These are phyloP conservation scores for Phenacoccus solenopsis DNA, from an alignment of 1,140 invertebrate species.

Conservation along the genomic window DNA sequence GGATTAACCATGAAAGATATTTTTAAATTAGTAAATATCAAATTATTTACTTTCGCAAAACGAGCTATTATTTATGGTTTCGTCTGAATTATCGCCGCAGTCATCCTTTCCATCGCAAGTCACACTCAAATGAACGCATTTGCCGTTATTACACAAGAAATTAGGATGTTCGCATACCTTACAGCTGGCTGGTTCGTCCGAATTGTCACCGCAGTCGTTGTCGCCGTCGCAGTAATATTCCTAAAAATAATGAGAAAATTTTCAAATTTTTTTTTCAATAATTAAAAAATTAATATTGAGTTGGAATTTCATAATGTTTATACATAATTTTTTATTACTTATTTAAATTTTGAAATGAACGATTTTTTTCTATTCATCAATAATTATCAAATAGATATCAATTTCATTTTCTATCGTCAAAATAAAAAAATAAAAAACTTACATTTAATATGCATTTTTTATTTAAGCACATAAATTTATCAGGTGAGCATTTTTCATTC, in stretches of 20 bases:
- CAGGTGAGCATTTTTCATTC: conserved; percentile 22
- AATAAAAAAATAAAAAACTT: background rate
- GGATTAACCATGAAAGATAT: background rate
- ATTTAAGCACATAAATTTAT: conserved; percentile 41
- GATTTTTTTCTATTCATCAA: background rate
- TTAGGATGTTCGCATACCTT: conserved; percentile 37
- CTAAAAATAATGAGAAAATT: too few relatives aligned
- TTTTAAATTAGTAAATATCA: background rate
- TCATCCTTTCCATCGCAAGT: conserved; percentile 52
- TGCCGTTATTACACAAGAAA: conserved; percentile 43
- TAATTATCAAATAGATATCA: background rate
- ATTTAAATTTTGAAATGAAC: too few relatives aligned
- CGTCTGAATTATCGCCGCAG: conserved; percentile 55
- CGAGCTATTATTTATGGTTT: conserved; percentile 32
- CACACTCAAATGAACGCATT: conserved; percentile 47
- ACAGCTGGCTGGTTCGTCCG: conserved; percentile 35
- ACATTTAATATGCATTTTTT: conserved; percentile 40
- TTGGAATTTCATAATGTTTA: too few relatives aligned
- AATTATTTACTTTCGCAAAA: conserved; percentile 21
- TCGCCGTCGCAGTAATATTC: conserved; percentile 47
- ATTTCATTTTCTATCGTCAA: background rate
- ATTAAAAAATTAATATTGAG: too few relatives aligned
- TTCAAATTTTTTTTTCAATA: too few relatives aligned
- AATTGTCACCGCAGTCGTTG: conserved; percentile 38
- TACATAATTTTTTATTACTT: too few relatives aligned